Evolutionary conservation across 1,140 invertebrate genomes (phyloP).

Genomic region (Drosophila santomea): DNA sequence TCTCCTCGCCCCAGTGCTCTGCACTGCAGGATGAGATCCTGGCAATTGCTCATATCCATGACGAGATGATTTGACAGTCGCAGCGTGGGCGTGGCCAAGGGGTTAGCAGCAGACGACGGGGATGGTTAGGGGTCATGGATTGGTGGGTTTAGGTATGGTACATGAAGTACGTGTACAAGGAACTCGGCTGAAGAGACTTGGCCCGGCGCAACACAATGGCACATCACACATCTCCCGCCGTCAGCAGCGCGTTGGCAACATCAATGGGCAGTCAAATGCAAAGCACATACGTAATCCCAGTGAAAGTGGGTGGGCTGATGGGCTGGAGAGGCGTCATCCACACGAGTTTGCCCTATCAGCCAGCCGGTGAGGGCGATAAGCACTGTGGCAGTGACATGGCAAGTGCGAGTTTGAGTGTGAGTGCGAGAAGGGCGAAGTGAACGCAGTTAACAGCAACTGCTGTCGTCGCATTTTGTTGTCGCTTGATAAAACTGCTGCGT

Average conservation of each 20-base stretch:
- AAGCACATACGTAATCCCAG: constrained; percentile 51
- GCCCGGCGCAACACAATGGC: constrained; percentile 29
- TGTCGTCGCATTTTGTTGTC: constrained; percentile 60
- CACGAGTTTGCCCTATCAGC: constrained; percentile 36
- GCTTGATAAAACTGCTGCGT: constrained; percentile 78
- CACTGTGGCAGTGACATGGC: constrained; percentile 31
- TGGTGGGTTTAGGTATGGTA: constrained; percentile 4
- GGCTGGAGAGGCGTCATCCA: constrained; percentile 22
- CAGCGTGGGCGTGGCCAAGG: constrained; percentile 16
- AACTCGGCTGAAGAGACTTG: constrained; percentile 12
- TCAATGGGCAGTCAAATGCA: constrained; percentile 53
- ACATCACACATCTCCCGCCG: constrained; percentile 7
- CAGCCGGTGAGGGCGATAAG: constrained; percentile 49
- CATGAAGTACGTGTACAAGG: constrained; percentile 19
- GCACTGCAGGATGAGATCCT: not conserved
- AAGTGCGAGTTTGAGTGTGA: constrained; percentile 8
- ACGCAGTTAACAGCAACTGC: constrained; percentile 62
- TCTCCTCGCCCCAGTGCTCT: not conserved
- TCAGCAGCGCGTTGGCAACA: constrained; percentile 35
- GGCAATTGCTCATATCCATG: constrained; percentile 70
- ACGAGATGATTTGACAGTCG: constrained; percentile 69
- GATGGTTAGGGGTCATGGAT: not conserved
- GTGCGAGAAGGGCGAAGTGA: constrained; percentile 9
- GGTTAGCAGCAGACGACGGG: constrained; percentile 19
- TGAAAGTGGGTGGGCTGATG: not conserved